phyloP scores from a whole-genome alignment of 2,888 invertebrate genomes.

The Coleophora deauratella region DNA sequence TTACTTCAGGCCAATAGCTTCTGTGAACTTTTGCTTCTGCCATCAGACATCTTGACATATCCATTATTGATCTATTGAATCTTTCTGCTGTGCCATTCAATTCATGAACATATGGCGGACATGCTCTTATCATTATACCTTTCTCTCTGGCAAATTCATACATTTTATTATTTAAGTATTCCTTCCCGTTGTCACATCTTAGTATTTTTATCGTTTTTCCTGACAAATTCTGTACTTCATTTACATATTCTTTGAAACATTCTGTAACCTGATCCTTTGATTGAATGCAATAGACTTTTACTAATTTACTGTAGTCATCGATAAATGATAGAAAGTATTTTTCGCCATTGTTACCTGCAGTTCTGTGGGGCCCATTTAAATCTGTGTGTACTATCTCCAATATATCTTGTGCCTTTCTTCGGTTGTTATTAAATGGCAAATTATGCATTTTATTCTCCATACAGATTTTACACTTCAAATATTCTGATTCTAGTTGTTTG shows the following conservation, averaged over 20 bases:
- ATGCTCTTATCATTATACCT: slow-evolving; percentile 20
- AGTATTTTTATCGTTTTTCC: slow-evolving; percentile 19
- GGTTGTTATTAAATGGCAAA: slow-evolving; percentile 22
- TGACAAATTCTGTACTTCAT: slow-evolving; percentile 16
- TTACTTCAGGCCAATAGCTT: slow-evolving; percentile 21
- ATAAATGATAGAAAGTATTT: slow-evolving; percentile 25
- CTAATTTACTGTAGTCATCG: slow-evolving; percentile 21
- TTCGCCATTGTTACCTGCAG: slow-evolving; percentile 20
- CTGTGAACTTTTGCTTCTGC: slow-evolving; percentile 20
- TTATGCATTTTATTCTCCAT: slow-evolving; percentile 21
- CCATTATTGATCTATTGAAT: slow-evolving; percentile 22
- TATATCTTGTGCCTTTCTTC: slow-evolving; percentile 15
- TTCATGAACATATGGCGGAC: slow-evolving; percentile 24
- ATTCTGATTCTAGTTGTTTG: slow-evolving; percentile 16
- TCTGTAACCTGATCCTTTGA: slow-evolving; percentile 15
- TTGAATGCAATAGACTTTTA: slow-evolving; percentile 19
- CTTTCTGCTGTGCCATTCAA: slow-evolving; percentile 24
- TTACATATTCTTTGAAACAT: slow-evolving; percentile 19
- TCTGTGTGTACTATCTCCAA: slow-evolving; percentile 21
- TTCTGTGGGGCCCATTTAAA: slow-evolving; percentile 22
- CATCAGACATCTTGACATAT: slow-evolving; percentile 20
- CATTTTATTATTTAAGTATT: slow-evolving; percentile 20
- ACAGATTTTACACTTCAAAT: slow-evolving; percentile 22
- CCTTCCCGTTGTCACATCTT: slow-evolving; percentile 22
- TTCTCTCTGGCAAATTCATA: slow-evolving; percentile 19